phyloP scores from a whole-genome alignment of 2,113 vertebrate species.

The Semnornis frantzii region DNA sequence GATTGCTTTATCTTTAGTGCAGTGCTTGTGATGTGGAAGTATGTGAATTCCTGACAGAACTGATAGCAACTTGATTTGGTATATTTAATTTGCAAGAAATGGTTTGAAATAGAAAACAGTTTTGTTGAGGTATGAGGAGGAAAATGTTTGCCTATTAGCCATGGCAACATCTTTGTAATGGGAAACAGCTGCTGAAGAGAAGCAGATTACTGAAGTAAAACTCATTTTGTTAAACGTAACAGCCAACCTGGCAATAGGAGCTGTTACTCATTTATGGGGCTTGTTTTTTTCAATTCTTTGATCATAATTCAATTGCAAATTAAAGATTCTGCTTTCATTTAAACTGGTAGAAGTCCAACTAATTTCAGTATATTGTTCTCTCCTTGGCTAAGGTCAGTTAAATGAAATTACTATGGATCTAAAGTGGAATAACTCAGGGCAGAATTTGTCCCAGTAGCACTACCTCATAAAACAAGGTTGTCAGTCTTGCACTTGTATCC shows the following conservation, averaged over 20 bases:
- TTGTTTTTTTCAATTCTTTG: slow-evolving; percentile 51
- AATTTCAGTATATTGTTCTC: slow-evolving; percentile 50
- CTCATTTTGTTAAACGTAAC: slow-evolving; percentile 56
- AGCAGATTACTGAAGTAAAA: slow-evolving; percentile 42
- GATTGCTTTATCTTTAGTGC: not conserved
- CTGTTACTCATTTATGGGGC: slow-evolving; percentile 20
- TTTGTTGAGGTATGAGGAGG: not conserved
- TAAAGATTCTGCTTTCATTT: slow-evolving; percentile 35
- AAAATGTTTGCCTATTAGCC: slow-evolving; percentile 44
- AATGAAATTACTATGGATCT: slow-evolving; percentile 39
- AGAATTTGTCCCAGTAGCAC: slow-evolving; percentile 1
- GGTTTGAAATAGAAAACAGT: slow-evolving; percentile 8
- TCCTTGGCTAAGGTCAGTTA: slow-evolving; percentile 49
- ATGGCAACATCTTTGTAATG: slow-evolving; percentile 39
- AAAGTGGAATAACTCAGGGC: slow-evolving; percentile 1
- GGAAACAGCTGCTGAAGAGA: slow-evolving; percentile 29
- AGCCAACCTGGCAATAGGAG: slow-evolving; percentile 52
- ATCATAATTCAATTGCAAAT: slow-evolving; percentile 56
- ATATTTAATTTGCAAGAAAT: not conserved
- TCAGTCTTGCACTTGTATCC: not conserved
- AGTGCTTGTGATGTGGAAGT: not conserved
- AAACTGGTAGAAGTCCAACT: slow-evolving; percentile 54
- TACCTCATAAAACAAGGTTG: slow-evolving; percentile 1
- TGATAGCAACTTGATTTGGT: not conserved
- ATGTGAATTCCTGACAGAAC: not conserved